A percentile compares a stretch with the other conserved stretches of the same genome.
phyloP scores from a whole-genome alignment of 2,888 invertebrate genomes.

The Coecobrya sp. region DNA sequence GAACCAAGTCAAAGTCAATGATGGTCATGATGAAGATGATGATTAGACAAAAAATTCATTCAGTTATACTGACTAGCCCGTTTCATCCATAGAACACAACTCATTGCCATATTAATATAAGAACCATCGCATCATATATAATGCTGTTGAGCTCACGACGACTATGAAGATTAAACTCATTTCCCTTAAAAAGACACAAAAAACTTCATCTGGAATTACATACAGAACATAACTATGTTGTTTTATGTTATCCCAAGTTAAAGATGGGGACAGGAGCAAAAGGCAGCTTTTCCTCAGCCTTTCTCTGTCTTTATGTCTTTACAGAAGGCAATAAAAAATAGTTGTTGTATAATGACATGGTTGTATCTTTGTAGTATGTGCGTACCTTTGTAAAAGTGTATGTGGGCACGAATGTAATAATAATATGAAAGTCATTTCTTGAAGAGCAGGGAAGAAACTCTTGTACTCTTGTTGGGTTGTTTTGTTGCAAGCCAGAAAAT shows the following conservation, averaged over 20 bases:
- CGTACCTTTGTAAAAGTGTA: slow-evolving; percentile 15
- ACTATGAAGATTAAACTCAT: slow-evolving; percentile 10
- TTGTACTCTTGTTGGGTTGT: not conserved
- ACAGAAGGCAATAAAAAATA: slow-evolving; percentile 66
- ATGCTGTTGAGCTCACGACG: not conserved
- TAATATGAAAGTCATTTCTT: slow-evolving; percentile 27
- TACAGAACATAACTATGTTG: slow-evolving; percentile 60
- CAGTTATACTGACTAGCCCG: not conserved
- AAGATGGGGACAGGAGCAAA: slow-evolving; percentile 56
- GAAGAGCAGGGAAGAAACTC: slow-evolving; percentile 19
- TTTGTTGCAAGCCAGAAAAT: slow-evolving; percentile 42
- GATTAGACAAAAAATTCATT: slow-evolving; percentile 51
- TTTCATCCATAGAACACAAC: slow-evolving; percentile 34
- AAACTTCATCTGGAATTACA: slow-evolving; percentile 66
- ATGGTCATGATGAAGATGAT: slow-evolving; percentile 49
- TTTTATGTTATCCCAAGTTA: slow-evolving; percentile 1
- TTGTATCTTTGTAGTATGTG: not conserved
- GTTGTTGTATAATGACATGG: slow-evolving; percentile 68
- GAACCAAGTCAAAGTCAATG: slow-evolving; percentile 67
- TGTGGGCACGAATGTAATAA: slow-evolving; percentile 2
- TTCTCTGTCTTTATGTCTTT: slow-evolving; percentile 45
- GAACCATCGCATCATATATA: not conserved
- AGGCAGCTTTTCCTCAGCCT: slow-evolving; percentile 11
- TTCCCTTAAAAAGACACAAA: slow-evolving; percentile 53
- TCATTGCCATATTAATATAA: not conserved